Evolutionary conservation across 1,140 invertebrate species (phyloP).

Genomic region (Drosophila bocqueti): DNA sequence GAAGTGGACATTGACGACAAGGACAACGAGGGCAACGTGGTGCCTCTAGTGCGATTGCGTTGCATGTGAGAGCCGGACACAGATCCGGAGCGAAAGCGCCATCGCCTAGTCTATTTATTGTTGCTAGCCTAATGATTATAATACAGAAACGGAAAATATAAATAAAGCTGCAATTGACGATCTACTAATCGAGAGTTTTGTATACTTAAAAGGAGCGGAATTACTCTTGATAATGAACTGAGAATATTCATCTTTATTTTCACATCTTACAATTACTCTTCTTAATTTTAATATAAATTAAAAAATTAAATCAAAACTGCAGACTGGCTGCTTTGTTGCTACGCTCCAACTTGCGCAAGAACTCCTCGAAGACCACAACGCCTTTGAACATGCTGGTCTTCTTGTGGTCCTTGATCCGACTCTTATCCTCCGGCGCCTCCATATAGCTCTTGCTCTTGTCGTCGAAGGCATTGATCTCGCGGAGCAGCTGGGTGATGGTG

Average conservation of each 20-base stretch:
- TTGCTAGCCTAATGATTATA: conserved; percentile 77
- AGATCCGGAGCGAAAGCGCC: conserved; percentile 4
- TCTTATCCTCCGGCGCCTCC: conserved; percentile 84
- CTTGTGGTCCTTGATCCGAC: conserved; percentile 88
- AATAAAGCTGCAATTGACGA: conserved; percentile 58
- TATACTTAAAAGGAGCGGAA: background rate
- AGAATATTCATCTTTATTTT: conserved; percentile 1
- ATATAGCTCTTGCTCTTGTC: conserved; percentile 86
- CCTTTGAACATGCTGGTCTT: conserved; percentile 91
- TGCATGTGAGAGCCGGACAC: conserved; percentile 59
- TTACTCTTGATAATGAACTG: background rate
- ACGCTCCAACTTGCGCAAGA: conserved; percentile 88
- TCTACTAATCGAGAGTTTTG: background rate
- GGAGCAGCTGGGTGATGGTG: conserved; percentile 88
- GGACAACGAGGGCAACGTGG: conserved; percentile 57
- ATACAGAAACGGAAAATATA: conserved; percentile 38
- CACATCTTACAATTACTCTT: conserved; percentile 4
- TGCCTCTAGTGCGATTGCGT: conserved; percentile 72
- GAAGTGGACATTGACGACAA: conserved; percentile 74
- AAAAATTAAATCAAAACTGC: conserved; percentile 66
- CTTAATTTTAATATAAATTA: background rate
- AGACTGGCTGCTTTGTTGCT: conserved; percentile 59
- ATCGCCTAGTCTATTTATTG: conserved; percentile 77
- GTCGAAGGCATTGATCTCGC: conserved; percentile 89
- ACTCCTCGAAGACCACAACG: conserved; percentile 90